Evolutionary conservation across 2,797 vertebrate species (phyloP), one percentile per base, ranked within the genome.

Genomic region (Emys orbicularis): DNA sequence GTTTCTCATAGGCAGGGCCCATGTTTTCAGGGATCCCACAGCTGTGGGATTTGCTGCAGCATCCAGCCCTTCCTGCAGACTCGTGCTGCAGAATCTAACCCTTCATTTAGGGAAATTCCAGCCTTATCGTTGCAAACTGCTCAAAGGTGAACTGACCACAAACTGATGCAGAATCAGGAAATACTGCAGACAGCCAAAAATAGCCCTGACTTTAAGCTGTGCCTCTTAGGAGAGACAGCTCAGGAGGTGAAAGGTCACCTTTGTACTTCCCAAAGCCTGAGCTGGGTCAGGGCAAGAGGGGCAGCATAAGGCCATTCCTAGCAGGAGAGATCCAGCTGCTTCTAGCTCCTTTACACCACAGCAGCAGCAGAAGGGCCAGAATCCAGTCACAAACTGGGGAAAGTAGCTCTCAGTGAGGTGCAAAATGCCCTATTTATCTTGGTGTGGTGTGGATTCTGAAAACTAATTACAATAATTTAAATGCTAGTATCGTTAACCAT

Each of bases 21-120:
- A 0, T 5, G 1, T 0, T 9, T 31, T 72, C 15, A 1, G 0
- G 37, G 57, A 44, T 21, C 37, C 68, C 8, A 0, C 27, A 81
- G 89, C 93, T 84, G 6, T 1, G 0, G 18, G 52, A 52, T 52
- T 52, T 8, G 0, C 1, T 10, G n/a, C 1, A 23, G 56, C 90
- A 79, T 3, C 29, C 0, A 1, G 12, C 27, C 53, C 37, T 27
- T 18, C 5, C 0, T 13, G 27, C 29, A 81, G 89, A 94, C 87
- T 6, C 1, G 0, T 7, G 0, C 1, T 11, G 37, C 2, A 21
- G 59, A 11, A 72, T 3, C 41, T 0, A 1, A 16, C 25, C 52
- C 27, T 25, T 13, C 6, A 0, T 15, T 21, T 37, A 61, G 12
- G 11, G n/a, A 72, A 86, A 23, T 12, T 76, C 1, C 10, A 59